Evolutionary conservation across 1,140 invertebrate genomes (phyloP).

Genomic region (Babylonia areolata): DNA sequence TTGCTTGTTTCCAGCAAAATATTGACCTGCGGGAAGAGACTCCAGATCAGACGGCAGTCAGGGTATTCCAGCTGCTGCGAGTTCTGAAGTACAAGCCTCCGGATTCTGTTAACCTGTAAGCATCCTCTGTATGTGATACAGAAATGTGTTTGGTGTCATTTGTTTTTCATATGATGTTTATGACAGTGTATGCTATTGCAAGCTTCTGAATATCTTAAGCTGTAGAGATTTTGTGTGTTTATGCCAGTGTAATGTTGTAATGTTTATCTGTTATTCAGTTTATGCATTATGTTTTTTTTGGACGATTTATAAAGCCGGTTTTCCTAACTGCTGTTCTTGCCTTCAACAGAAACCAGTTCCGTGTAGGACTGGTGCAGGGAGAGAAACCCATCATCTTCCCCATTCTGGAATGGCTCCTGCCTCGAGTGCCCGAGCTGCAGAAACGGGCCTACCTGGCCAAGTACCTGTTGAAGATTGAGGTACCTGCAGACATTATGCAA

Average conservation of each 20-base stretch:
- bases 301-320: too few relatives aligned
- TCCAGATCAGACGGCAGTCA: slow-evolving; percentile 80
- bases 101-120: slow-evolving; percentile 69
- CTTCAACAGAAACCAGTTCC: slow-evolving; percentile 76
- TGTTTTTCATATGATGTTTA: too few relatives aligned
- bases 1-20: slow-evolving; percentile 72
- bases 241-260: too few relatives aligned
- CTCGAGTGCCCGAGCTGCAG: slow-evolving; percentile 83
- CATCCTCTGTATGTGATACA: too few relatives aligned
- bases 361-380: slow-evolving; percentile 85
- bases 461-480: slow-evolving; percentile 86
- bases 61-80: slow-evolving; percentile 80
- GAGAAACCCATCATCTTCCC: slow-evolving; percentile 86
- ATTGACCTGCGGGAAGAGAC: slow-evolving; percentile 82
- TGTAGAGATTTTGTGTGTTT: too few relatives aligned
- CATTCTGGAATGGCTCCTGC: slow-evolving; percentile 87
- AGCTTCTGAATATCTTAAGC: too few relatives aligned
- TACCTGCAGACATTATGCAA: slow-evolving; percentile 87
- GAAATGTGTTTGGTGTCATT: too few relatives aligned
- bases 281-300: too few relatives aligned
- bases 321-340: too few relatives aligned
- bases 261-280: too few relatives aligned
- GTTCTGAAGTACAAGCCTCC: slow-evolving; percentile 84
- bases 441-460: slow-evolving; percentile 89
- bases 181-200: too few relatives aligned